Evolutionary conservation across 2,113 vertebrate genomes (phyloP).

Genomic region (Mystacornis crossleyi): DNA sequence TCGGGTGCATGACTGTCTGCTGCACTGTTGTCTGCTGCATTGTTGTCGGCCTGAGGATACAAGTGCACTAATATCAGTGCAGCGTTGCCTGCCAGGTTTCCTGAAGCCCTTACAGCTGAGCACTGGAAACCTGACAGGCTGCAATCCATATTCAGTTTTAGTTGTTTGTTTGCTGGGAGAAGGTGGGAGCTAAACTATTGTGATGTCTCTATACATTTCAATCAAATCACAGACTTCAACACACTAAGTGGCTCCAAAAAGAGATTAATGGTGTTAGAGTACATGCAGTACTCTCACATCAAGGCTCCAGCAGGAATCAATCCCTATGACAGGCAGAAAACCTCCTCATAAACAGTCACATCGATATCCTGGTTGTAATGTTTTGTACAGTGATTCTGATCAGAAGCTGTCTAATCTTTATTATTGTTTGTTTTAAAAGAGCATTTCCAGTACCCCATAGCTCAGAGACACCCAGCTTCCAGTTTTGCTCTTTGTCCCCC

Average conservation of each 20-base stretch:
- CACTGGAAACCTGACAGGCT: background rate
- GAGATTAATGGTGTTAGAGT: background rate
- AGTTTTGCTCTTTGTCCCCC: background rate
- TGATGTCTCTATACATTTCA: background rate
- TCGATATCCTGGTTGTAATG: background rate
- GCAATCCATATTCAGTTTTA: background rate
- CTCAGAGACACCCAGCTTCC: background rate
- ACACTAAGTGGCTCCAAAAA: background rate
- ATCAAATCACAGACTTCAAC: background rate
- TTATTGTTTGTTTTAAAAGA: background rate
- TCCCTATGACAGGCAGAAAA: background rate
- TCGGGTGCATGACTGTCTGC: background rate
- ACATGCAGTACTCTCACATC: background rate
- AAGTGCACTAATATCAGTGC: background rate
- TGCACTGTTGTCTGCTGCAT: background rate
- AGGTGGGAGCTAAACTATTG: background rate
- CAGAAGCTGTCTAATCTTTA: background rate
- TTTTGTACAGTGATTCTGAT: background rate
- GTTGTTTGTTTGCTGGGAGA: background rate
- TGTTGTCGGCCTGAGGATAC: background rate
- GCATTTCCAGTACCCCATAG: background rate
- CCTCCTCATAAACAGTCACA: background rate
- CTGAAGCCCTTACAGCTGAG: background rate
- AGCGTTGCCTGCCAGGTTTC: background rate
- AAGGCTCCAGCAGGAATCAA: background rate